Base-by-base conservation (phyloP, 2,797 vertebrate genomes). In the Galagoides demidoff region DNA sequence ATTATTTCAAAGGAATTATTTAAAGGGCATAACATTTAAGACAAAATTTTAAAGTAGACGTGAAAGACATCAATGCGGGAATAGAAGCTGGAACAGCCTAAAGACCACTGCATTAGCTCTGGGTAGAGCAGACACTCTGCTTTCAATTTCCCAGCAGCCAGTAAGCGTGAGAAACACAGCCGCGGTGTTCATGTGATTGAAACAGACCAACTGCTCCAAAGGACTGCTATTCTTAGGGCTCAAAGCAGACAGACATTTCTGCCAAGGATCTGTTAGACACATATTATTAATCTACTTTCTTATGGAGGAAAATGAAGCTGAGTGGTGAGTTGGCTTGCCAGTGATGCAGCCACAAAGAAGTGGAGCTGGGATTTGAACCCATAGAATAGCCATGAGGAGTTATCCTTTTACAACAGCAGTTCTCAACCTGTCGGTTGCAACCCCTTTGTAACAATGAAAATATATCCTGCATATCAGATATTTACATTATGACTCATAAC, bases 151-250 rank as follows among this genome's bases (percentile, higher is more conserved):
- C 16, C 23, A 1, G 55, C 74, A 79, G n/a, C 63, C 29, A 7
- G 71, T 0, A 8, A 57, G 81, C 10, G 4, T 14, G 89, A 89
- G 87, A 78, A 77, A 45, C 16, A 4, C 71, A 43, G 25, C 78
- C 37, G 0, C 25, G 0, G 29, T 52, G 78, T 25, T 59, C 63
- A 4, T 1, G 64, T 84, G 76, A 70, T 8, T 17, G 74, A 88
- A 88, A 55, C 45, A 31, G 83, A 83, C 92, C 96, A 91, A 63
- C 85, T 91, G 95, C 97, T 97, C 92, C 34, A 86, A 90, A 88
- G 79, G 71, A 55, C 61, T 84, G 96, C 94, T 97, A 96, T 97
- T 97, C 97, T 97, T 97, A 96, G 97, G 88, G 63, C 92, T 43
- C 13, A 70, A 88, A 78, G 95, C 97, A 96, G 96, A 97, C 96